Base-by-base conservation (phyloP, 1,140 invertebrate species). In the Diabrotica virgifera region DNA sequence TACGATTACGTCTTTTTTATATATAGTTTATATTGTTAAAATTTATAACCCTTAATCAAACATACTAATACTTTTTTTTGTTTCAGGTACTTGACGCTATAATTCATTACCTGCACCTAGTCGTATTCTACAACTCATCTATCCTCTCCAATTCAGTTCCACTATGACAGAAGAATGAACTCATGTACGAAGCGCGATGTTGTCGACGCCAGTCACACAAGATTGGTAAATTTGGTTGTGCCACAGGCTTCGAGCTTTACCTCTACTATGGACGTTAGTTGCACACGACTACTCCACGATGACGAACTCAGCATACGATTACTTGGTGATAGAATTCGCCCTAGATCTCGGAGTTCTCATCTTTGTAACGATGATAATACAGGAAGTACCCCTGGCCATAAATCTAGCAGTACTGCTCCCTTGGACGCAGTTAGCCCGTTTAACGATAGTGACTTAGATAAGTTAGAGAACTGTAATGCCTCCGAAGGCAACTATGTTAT, bases 401-500 rank as follows among this genome's bases (percentile, higher is more conserved):
- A 51, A 52, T 11, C 38, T 60, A 35, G 59, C 10, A 51, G 46
- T 51, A 52, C 40, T 24, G 24, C 57, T 10, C 9, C 10, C 37
- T 14, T 40, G 40, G 59, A 8, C 46, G 50, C 9, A 24, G 50
- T n/a, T 60, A 10, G 60, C 60, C 11, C 60, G 52, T 14, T n/a
- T 35, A 7, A 54, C 36, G 6, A 7, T 38, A 62, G 60, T 37
- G 52, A 11, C n/a, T 46, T 46, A 46, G n/a, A 46, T 46, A 46
- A 46, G 52, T 38, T 62, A 36, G 52, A 62, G 38, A 37, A 54
- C 60, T 54, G 52, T 40, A 24, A 40, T 51, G 51, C 36, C 53
- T 14, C 13, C 60, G 14, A 12, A 36, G 52, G 52, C 51, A 40
- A 62, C 51, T 52, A 40, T 54, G 52, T 62, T 62, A 62, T 62